Percentiles rank a stretch among this genome's conserved stretches.
These are phyloP conservation scores for Cassiopea andromeda DNA, from an alignment of 30 jellyfish, hydroid and myxozoan genomes.

Conservation along the genomic window DNA sequence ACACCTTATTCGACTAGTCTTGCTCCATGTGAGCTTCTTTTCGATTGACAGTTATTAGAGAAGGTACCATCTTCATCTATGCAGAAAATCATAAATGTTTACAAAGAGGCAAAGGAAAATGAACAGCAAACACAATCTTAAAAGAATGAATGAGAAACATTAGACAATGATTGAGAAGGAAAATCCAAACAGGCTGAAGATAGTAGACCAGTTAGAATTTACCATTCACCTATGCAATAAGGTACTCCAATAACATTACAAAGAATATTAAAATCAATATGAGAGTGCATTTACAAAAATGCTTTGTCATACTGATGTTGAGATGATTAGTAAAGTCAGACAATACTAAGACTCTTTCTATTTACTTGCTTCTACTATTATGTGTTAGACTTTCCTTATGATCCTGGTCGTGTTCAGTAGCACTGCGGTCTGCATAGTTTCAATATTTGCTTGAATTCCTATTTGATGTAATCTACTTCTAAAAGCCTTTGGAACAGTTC, in stretches of 20 bases:
- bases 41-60: neutral
- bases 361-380: too few relatives aligned
- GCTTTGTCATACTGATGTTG: too few relatives aligned
- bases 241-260: neutral
- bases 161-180: neutral
- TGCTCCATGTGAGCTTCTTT: neutral
- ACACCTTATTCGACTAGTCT: slow-evolving; percentile 31
- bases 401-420: too few relatives aligned
- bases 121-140: neutral
- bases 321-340: too few relatives aligned
- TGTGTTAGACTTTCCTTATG: too few relatives aligned
- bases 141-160: neutral
- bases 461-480: too few relatives aligned
- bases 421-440: too few relatives aligned
- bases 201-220: neutral
- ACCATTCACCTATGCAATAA: neutral
- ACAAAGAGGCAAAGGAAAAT: neutral
- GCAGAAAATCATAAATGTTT: neutral
- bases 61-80: neutral
- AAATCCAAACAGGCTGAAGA: neutral
- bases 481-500: too few relatives aligned
- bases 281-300: neutral
- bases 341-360: too few relatives aligned
- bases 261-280: too few relatives aligned
- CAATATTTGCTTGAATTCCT: too few relatives aligned